These are phyloP conservation scores for Cephus pulcher DNA, from an alignment of 2,888 invertebrate genomes.

Conservation along the genomic window DNA sequence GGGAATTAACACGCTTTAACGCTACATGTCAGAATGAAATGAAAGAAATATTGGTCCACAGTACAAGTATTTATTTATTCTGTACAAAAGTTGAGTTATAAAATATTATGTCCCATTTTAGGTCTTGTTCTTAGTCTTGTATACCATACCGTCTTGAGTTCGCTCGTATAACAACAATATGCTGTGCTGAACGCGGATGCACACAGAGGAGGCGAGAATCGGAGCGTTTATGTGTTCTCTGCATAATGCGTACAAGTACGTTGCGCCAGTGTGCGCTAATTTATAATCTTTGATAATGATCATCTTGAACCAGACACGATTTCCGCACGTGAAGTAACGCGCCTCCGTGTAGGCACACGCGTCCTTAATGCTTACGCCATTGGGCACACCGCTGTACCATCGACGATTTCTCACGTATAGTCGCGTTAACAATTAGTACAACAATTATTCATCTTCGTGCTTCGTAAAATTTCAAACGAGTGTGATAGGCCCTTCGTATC, in stretches of 20 bases:
- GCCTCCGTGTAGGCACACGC: constrained; percentile 33
- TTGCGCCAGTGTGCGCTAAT: not conserved
- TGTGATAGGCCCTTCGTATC: constrained; percentile 7
- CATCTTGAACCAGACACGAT: not conserved
- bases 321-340: constrained; percentile 1
- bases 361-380: constrained; percentile 29
- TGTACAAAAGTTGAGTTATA: constrained; percentile 65
- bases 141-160: constrained; percentile 60
- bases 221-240: not conserved
- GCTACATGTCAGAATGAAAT: constrained; percentile 46
- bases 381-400: constrained; percentile 46
- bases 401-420: constrained; percentile 47
- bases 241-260: not conserved
- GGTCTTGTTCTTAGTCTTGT: constrained; percentile 61
- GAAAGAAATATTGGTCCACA: constrained; percentile 64
- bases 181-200: constrained; percentile 46
- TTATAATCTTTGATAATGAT: not conserved
- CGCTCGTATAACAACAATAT: constrained; percentile 58
- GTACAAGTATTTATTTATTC: constrained; percentile 65
- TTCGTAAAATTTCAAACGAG: constrained; percentile 6
- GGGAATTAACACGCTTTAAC: not conserved
- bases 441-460: constrained; percentile 24
- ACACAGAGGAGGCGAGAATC: constrained; percentile 27
- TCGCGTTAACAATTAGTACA: constrained; percentile 56
- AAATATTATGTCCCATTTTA: constrained; percentile 64